Percentiles rank a stretch among this genome's conserved stretches.
phyloP scores from a whole-genome alignment of 2,888 invertebrate genomes.

The Trichopoda pennipes region DNA sequence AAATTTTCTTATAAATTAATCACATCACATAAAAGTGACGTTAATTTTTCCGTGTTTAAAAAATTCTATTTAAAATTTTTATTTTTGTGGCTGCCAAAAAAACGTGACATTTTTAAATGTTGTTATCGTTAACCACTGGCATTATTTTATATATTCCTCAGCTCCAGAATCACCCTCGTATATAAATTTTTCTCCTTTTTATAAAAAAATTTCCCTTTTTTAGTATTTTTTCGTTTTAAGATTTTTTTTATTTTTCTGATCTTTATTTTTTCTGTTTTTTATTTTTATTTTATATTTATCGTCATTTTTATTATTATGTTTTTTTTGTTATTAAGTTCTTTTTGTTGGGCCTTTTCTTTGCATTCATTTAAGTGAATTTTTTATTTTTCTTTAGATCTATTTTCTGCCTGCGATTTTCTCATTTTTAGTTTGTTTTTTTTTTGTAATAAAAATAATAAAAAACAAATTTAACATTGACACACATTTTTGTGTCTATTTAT shows the following conservation, averaged over 20 bases:
- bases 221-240: background rate
- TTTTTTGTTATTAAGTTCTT: background rate
- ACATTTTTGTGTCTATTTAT: slow-evolving; percentile 32
- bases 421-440: slow-evolving; percentile 14
- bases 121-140: too few relatives aligned
- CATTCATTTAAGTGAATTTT: background rate
- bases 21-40: too few relatives aligned
- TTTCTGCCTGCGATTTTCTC: background rate
- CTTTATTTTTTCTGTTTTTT: background rate
- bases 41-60: too few relatives aligned
- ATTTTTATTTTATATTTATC: slow-evolving; percentile 7
- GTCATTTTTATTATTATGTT: slow-evolving; percentile 1
- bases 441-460: slow-evolving; percentile 17
- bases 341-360: background rate
- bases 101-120: too few relatives aligned
- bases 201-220: background rate
- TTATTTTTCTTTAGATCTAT: slow-evolving; percentile 14
- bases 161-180: background rate
- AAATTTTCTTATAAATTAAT: too few relatives aligned
- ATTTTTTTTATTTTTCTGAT: slow-evolving; percentile 19
- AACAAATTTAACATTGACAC: slow-evolving; percentile 49
- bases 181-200: background rate
- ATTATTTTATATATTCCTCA: too few relatives aligned
- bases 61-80: too few relatives aligned
- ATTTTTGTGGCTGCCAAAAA: too few relatives aligned